Conservation (phyloP, 2,888 invertebrate species). For the Panzeria rudis region DNA sequence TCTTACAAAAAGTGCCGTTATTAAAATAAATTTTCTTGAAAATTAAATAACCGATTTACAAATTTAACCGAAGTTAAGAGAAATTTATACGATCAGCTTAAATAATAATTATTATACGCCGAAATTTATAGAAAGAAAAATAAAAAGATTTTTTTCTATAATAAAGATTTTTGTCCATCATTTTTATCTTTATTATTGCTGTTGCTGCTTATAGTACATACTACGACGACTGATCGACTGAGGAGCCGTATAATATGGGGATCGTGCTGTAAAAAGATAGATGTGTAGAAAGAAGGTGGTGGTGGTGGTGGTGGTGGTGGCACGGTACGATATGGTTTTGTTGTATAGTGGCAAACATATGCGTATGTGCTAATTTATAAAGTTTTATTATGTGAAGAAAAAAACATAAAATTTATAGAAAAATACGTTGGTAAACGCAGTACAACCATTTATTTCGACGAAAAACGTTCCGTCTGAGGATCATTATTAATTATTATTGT, state of each 20-base stretch:
- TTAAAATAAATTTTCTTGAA: slow-evolving; percentile 26
- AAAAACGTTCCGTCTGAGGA: slow-evolving; percentile 45
- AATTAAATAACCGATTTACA: slow-evolving; percentile 12
- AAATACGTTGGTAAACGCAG: slow-evolving; percentile 46
- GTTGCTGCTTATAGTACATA: slow-evolving; percentile 47
- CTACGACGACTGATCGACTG: slow-evolving; percentile 46
- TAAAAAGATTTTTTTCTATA: slow-evolving; percentile 31
- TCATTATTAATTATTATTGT: slow-evolving; percentile 54
- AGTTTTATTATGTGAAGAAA: slow-evolving; percentile 62
- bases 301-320: slow-evolving; percentile 44
- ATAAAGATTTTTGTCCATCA: slow-evolving; percentile 57
- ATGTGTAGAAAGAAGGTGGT: slow-evolving; percentile 16
- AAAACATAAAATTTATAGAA: slow-evolving; percentile 30
- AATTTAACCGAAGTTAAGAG: slow-evolving; percentile 40
- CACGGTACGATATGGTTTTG: slow-evolving; percentile 21
- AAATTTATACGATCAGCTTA: slow-evolving; percentile 45
- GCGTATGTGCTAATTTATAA: slow-evolving; percentile 70
- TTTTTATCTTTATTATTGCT: slow-evolving; percentile 57
- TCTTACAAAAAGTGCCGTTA: slow-evolving; percentile 29
- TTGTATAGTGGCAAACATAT: slow-evolving; percentile 56
- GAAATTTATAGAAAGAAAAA: slow-evolving; percentile 55
- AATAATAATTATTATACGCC: slow-evolving; percentile 27
- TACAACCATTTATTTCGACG: slow-evolving; percentile 53
- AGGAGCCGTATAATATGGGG: slow-evolving; percentile 45
- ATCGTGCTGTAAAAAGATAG: slow-evolving; percentile 56